Base-by-base conservation (phyloP, 2,113 vertebrate species). In the Chaetodon trifascialis region DNA sequence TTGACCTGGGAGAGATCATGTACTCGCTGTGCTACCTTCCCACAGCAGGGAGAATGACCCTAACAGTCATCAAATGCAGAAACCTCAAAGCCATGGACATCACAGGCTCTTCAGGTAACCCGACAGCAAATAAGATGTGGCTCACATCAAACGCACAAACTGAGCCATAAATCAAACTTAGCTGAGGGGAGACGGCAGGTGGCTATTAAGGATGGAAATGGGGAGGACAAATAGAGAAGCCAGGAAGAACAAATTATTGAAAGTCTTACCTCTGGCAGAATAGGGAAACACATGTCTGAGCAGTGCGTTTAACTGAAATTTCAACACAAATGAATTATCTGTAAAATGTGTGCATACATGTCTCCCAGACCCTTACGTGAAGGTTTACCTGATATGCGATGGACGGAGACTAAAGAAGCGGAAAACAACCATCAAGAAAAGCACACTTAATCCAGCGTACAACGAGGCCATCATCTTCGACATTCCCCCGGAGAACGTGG, bases 61-160 rank as follows among this genome's bases (percentile, higher is more conserved):
- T 99, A 79, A 99, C 98, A 0, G 98, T 99, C 89, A 99, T 99
- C 94, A 99, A 99, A 88, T 99, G 98, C 92, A 96, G 98, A 82
- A 99, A 99, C 92, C 96, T 99, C 85, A 99, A 99, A 96, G 98
- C 98, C 76, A 99, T 99, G 98, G 98, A 99, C 91, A 97, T 99
- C 91, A 99, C 98, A 30, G 98, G 98, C 1, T 97, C 97, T 12
- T 99, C 98, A 92, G 98, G 98, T 99, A 92, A 93, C 25, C 74
- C 16, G 7, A 70, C 58, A 36, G 52, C 67, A 77, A 68, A 83
- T 66, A 34, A 79, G 67, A 82, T 58, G 46, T 7, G 72, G 42
- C 74, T 72, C n/a, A 80, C 83, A 88, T 90, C 42, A 85, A 86
- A 88, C 71, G 60, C 71, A 72, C 74, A 76, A n/a, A 42, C 56